Evolutionary conservation across 1,140 invertebrate genomes (phyloP), one percentile per base, ranked within the genome.

Genomic region (Trichonephila inaurata): DNA sequence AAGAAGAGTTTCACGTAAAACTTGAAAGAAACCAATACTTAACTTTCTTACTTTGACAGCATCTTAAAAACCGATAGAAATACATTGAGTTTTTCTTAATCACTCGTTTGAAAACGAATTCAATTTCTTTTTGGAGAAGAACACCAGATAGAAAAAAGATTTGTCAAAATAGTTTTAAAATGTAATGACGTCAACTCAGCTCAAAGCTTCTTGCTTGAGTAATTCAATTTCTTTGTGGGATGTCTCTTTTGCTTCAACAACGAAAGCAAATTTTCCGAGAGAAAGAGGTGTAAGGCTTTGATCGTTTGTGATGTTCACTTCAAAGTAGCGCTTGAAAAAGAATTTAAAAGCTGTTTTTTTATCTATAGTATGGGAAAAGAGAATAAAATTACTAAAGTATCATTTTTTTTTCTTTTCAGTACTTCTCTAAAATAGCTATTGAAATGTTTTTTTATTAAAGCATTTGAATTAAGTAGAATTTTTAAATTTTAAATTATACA

Each of bases 91-190:
- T 24, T 28, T 24, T 77, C 69, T 33, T 28, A 40, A 40, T 33
- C 28, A 16, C 4, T 28, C 66, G 14, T 77, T 77, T 33, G 6
- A 77, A 62, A 40, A 77, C 12, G 69, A 77, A 28, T 18, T 77
- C 10, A 77, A 6, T 33, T 40, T 14, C 69, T 28, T 40, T 77
- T 33, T 77, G 10, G 28, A 77, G 16, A 77, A 5, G 28, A 19
- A 33, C 28, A 5, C 28, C 3, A 5, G 28, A 33, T 28, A 33
- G 28, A 77, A 77, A 33, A 77, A 33, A 77, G 16, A 77, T 77
- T 28, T 77, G 69, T 77, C 69, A 33, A 77, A 77, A 77, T 18
- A 40, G 24, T 77, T 77, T 77, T 77, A 33, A 77, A 77, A 40
- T 14, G 28, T 77, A 77, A 77, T 28, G 69, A 33, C 33, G 69